Evolutionary conservation across 2,888 invertebrate species (phyloP), one percentile per base, ranked within the genome.

Genomic region (Bembecia ichneumoniformis): DNA sequence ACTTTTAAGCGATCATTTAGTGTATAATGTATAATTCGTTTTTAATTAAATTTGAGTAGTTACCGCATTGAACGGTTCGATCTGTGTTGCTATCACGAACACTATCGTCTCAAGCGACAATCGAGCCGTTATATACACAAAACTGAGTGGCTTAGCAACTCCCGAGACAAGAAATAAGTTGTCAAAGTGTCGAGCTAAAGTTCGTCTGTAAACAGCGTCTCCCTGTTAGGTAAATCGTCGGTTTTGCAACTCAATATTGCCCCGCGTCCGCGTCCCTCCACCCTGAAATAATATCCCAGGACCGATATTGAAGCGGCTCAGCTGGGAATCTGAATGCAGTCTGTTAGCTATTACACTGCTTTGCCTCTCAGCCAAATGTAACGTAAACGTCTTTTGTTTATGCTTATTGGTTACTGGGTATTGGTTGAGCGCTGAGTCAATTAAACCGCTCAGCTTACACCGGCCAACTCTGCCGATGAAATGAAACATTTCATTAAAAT

Each of bases 81-180:
- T 46, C 51, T 52, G 28, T 28, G 9, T 28, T 28, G 9, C 49
- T 47, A 52, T 63, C 63, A 65, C 62, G 64, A 65, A 64, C 60
- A 64, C 66, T 71, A 63, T 69, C 62, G 57, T 53, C 49, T 52
- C 49, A 58, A 66, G 64, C 66, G 71, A 77, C 75, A 80, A 82
- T 80, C 79, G 74, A 68, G 69, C 65, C 70, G 55, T 71, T 73
- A 63, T 68, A 64, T 74, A 78, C 71, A 80, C 72, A 79, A 81
- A 77, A n/a, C 74, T 63, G 74, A 74, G 74, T 77, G 72, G 75
- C 78, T 82, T 76, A 76, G 73, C 63, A 77, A 81, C 75, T 77
- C 74, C 63, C 64, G 62, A 75, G 75, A 82, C 84, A 82, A 83
- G 86, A 84, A 86, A 84, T 84, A 83, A 86, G 84, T 84, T 86